These are phyloP conservation scores for Cheirogaleus major DNA, from an alignment of 2,797 vertebrate genomes.

Conservation along the genomic window DNA sequence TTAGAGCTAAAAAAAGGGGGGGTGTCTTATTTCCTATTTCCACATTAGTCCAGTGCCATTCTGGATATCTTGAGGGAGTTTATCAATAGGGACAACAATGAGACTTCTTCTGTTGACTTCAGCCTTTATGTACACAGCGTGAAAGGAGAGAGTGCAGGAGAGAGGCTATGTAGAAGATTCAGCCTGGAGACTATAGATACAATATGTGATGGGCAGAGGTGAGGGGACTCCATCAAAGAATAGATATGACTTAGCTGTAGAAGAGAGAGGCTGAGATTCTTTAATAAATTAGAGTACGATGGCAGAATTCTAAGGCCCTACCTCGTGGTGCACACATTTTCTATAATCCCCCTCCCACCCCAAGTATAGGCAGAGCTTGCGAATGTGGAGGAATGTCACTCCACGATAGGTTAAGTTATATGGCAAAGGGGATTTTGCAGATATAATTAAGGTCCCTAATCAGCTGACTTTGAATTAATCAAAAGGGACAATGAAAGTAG, in stretches of 20 bases:
- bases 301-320: not conserved
- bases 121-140: no score
- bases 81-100: not conserved
- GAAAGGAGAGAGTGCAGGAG: not conserved
- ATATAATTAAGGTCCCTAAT: not conserved
- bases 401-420: not conserved
- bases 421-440: not conserved
- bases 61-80: not conserved
- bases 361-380: not conserved
- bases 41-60: not conserved
- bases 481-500: not conserved
- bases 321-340: not conserved
- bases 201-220: not conserved
- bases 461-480: not conserved
- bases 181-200: accelerated
- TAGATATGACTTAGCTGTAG: not conserved
- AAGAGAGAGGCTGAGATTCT: not conserved
- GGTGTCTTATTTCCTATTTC: not conserved
- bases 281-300: not conserved
- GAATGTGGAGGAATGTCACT: no score
- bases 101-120: not conserved
- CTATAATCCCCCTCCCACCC: accelerated
- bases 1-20: not conserved
- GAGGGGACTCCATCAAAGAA: not conserved
- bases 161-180: no score